These are phyloP conservation scores for Cheirogaleus major DNA, from an alignment of 2,797 vertebrate species.

Conservation along the genomic window DNA sequence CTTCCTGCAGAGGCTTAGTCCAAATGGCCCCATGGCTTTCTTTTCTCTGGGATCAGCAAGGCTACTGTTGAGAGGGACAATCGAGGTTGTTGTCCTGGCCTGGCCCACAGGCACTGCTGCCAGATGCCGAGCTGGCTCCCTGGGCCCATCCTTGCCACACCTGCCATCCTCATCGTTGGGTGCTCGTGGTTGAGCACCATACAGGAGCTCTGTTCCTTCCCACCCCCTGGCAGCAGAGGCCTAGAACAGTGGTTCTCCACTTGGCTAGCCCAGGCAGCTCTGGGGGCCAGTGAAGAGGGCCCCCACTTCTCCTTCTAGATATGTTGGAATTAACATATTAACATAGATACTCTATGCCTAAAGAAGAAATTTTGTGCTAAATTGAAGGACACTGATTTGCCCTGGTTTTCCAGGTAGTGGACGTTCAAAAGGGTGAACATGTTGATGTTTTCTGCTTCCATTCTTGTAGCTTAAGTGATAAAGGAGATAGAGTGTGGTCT, in stretches of 20 bases:
- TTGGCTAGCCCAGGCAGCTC: not conserved
- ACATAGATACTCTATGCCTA: not conserved
- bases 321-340: not conserved
- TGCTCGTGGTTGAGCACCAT: fast-evolving
- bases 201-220: not conserved
- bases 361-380: not conserved
- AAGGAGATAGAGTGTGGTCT: not conserved
- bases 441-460: not conserved
- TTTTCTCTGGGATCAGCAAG: slow-evolving; percentile 69
- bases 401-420: not conserved
- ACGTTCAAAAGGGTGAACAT: not conserved
- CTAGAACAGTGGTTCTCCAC: not conserved
- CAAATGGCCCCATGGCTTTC: slow-evolving; percentile 67
- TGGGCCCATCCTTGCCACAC: not conserved
- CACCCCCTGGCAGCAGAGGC: not conserved
- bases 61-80: slow-evolving; percentile 75
- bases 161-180: slow-evolving; percentile 12
- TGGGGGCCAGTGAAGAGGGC: not conserved
- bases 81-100: slow-evolving; percentile 73
- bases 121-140: slow-evolving; percentile 52
- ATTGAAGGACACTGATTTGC: not conserved
- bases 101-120: slow-evolving; percentile 51
- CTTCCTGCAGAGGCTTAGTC: slow-evolving; percentile 57
- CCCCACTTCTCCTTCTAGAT: not conserved
- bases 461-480: not conserved